Conservation (phyloP, 2,888 invertebrate species). For the Idaea straminata region DNA sequence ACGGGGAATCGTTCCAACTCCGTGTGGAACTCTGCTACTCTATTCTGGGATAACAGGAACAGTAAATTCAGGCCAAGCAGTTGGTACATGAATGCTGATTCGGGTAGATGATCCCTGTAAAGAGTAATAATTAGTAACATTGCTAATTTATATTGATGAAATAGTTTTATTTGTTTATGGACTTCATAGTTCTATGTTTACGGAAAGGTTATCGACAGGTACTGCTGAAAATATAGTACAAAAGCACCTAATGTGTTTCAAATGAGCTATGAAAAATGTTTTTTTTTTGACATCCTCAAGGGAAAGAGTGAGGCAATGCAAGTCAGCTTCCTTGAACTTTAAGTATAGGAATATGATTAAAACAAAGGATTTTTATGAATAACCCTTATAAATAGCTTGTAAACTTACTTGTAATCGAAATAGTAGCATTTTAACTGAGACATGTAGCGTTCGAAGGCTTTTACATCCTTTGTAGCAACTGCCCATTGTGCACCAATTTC, state of each 20-base stretch:
- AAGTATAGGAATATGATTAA: too few relatives aligned
- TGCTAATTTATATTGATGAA: neutral
- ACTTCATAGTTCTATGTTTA: too few relatives aligned
- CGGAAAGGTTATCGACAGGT: too few relatives aligned
- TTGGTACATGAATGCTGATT: conserved; percentile 96
- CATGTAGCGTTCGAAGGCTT: conserved; percentile 98
- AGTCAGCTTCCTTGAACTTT: too few relatives aligned
- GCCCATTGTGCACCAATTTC: conserved; percentile 99
- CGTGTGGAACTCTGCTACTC: conserved; percentile 99
- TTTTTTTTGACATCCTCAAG: too few relatives aligned
- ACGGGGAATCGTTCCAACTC: conserved; percentile 96
- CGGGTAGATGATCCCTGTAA: conserved; percentile 85
- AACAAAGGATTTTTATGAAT: neutral
- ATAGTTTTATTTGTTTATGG: too few relatives aligned
- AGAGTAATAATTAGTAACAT: neutral
- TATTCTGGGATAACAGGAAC: conserved; percentile 95
- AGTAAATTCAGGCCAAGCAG: conserved; percentile 96
- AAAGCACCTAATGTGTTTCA: too few relatives aligned
- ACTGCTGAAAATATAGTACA: too few relatives aligned
- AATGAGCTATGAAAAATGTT: too few relatives aligned
- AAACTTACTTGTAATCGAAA: conserved; percentile 90
- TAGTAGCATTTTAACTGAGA: conserved; percentile 99
- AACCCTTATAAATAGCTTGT: neutral
- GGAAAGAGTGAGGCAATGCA: too few relatives aligned
- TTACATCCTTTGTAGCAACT: conserved; percentile 94